Evolutionary conservation across 2,113 vertebrate species (phyloP), one percentile per base, ranked within the genome.

Genomic region (Myiagra hebetior): DNA sequence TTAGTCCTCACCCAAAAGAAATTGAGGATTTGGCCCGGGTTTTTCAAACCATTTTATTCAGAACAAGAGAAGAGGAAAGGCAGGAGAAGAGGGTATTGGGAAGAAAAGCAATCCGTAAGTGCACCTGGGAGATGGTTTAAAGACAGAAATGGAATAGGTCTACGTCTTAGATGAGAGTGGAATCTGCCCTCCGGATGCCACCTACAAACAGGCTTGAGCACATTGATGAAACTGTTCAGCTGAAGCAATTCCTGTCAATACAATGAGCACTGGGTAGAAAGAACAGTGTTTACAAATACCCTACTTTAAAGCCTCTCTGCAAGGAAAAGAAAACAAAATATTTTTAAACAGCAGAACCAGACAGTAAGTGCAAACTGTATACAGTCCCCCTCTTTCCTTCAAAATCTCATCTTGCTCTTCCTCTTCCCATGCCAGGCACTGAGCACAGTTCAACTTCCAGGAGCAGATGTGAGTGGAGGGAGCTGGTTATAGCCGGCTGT

Each of bases 131-230:
- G 84, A 89, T 94, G 93, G 88, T 97, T 93, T 94, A 88, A 97
- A 96, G 92, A 65, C 81, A 87, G 84, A 89, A 93, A 96, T 62
- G 26, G 67, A 97, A 76, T 59, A 95, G 91, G 78, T 82, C 95
- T 70, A 57, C 74, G 85, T 70, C 95, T 76, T 23, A 88, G 74
- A 79, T 92, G 81, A 97, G 95, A 96, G 88, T 74, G 92, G 96
- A 98, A 98, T 98, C 95, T 98, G 98, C 97, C 98, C 97, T 97
- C 52, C 42, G 70, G 97, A 96, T 93, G 93, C 96, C 91, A 96
- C 95, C 95, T 89, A 94, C 95, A 96, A 98, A 95, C 87, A 97
- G 96, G 91, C 94, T 91, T 53, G n/a, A 96, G 89, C 76, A 67
- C 93, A 97, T 93, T 95, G 96, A 95, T 87, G 77, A 94, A 97